phyloP scores from a whole-genome alignment of 2,888 invertebrate genomes.

The Helleia helle region DNA sequence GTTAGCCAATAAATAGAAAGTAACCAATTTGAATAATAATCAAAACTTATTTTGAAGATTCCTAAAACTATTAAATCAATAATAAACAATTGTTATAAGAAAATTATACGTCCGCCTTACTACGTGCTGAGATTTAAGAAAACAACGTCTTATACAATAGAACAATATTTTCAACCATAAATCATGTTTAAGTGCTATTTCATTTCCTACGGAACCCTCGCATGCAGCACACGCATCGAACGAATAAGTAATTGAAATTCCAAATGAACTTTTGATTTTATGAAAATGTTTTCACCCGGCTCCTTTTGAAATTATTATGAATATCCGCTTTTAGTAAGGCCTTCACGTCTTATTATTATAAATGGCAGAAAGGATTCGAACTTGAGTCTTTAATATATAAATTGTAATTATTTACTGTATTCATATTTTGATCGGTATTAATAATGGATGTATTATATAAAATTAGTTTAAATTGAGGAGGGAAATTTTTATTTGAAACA shows the following conservation, averaged over 20 bases:
- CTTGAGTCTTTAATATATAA: too few species aligned
- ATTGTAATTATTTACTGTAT: too few species aligned
- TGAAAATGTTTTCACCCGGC: conserved; percentile 53
- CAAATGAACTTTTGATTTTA: conserved; percentile 71
- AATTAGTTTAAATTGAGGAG: too few species aligned
- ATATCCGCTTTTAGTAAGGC: conserved; percentile 48
- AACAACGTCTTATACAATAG: conserved; percentile 65
- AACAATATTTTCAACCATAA: conserved; percentile 64
- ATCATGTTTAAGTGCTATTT: conserved; percentile 71
- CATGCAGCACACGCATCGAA: conserved; percentile 64
- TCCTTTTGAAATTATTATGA: conserved; percentile 64
- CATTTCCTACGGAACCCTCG: conserved; percentile 61
- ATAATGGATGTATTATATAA: too few species aligned
- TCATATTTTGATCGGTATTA: too few species aligned
- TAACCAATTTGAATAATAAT: too few species aligned
- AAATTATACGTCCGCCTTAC: too few species aligned
- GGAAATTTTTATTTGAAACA: too few species aligned
- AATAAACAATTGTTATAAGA: too few species aligned
- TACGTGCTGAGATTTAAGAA: conserved; percentile 55
- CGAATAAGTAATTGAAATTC: conserved; percentile 72
- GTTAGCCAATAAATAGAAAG: too few species aligned
- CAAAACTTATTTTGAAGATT: too few species aligned
- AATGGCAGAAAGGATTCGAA: conserved; percentile 7
- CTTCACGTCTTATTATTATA: conserved; percentile 7
- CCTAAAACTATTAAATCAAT: too few species aligned